Base-by-base conservation (phyloP, 2,888 invertebrate species). In the Dynastes maya region DNA sequence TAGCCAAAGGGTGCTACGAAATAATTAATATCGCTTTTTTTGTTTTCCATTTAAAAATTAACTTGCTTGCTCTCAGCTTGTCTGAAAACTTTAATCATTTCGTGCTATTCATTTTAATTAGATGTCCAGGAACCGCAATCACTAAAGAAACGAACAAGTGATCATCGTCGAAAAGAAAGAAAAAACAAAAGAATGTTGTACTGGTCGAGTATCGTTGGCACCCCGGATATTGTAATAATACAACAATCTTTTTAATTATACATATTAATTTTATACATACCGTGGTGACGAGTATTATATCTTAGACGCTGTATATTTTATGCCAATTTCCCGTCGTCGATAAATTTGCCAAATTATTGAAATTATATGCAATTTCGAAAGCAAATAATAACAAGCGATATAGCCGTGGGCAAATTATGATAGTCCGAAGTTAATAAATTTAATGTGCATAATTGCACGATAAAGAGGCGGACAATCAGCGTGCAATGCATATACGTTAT, bases 391-490 rank as follows among this genome's bases (percentile, higher is more conserved):
- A 67, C 53, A 37, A 58, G 58, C 67, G 27, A 27, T n/a, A 67
- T 13, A 67, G 74, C 68, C 78, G 75, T 63, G 68, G 51, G 78
- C 78, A 78, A 76, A 76, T 78, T 61, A 74, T 76, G 75, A 65
- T 67, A 75, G 67, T 67, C 67, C 40, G 37, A 45, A 51, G 45
- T 67, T 78, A 78, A 78, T 78, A 78, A 78, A 78, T 78, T 78
- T 78, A 78, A 78, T 78, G 76, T 70, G 75, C 61, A 76, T 78
- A 78, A 78, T 78, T 78, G 78, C 75, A 76, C 32, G 78, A 67
- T 78, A 78, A 78, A 78, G 75, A 78, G 74, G 78, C 78, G 61
- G 68, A 63, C 67, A 78, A 75, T 78, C 75, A 78, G 55, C 72
- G 78, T 71, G 78, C 68, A 76, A 58, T 72, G 68, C 40, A 68